Percentiles rank a stretch among this genome's conserved stretches.
Evolutionary conservation across 2,888 invertebrate genomes (phyloP).

Genomic region (Opisthograptis luteolata): DNA sequence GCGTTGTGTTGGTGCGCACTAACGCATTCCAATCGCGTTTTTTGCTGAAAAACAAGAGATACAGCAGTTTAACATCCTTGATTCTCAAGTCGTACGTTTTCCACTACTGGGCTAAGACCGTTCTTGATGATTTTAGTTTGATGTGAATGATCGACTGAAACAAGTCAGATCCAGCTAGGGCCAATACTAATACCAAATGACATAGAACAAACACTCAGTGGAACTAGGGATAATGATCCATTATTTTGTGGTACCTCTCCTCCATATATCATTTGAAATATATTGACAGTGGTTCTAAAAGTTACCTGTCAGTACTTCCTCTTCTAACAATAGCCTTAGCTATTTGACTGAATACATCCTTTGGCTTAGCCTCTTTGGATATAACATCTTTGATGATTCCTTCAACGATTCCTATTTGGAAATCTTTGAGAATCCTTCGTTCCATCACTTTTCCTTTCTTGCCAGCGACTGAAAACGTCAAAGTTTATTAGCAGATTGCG

Average conservation of each 20-base stretch:
- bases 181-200: too few relatives aligned
- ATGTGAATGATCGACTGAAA: too few relatives aligned
- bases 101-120: too few relatives aligned
- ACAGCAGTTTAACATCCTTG: too few relatives aligned
- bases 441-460: slow-evolving; percentile 95
- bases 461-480: slow-evolving; percentile 90
- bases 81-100: too few relatives aligned
- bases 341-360: slow-evolving; percentile 93
- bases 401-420: slow-evolving; percentile 95
- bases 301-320: slow-evolving; percentile 68
- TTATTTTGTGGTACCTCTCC: too few relatives aligned
- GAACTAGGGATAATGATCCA: too few relatives aligned
- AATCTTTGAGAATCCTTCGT: slow-evolving; percentile 93
- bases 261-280: too few relatives aligned
- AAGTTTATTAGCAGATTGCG: too few relatives aligned
- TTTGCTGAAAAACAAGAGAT: slow-evolving; percentile 75
- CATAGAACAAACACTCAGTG: too few relatives aligned
- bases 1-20: slow-evolving; percentile 88
- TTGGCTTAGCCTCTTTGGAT: slow-evolving; percentile 86
- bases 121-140: too few relatives aligned
- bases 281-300: background rate
- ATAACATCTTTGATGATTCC: slow-evolving; percentile 90
- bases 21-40: slow-evolving; percentile 94
- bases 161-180: too few relatives aligned
- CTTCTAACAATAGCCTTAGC: slow-evolving; percentile 91